Percentiles rank a stretch among this genome's conserved stretches.
phyloP scores from a whole-genome alignment of 92 coral and sea anemone genomes.

The Desmophyllum pertusum region DNA sequence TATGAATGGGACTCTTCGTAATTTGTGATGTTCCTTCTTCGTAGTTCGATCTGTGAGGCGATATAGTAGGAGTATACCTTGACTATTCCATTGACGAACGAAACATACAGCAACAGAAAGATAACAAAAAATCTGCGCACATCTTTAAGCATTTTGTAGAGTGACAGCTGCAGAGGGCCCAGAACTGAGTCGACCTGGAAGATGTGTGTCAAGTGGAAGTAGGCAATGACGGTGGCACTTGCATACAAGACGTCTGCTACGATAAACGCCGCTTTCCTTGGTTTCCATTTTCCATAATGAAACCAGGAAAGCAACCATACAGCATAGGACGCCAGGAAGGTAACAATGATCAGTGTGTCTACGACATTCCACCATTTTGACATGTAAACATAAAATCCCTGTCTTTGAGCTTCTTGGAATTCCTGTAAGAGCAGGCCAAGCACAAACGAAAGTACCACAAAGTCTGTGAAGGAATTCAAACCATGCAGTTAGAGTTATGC shows the following conservation, averaged over 20 bases:
- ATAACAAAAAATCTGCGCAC: constrained; percentile 45
- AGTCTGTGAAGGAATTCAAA: background rate
- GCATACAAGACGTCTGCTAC: constrained; percentile 22
- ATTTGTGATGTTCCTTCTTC: background rate
- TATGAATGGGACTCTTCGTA: constrained; percentile 29
- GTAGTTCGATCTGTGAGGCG: constrained; percentile 29
- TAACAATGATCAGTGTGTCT: constrained; percentile 1
- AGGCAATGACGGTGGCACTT: constrained; percentile 3
- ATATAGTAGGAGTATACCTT: constrained; percentile 57
- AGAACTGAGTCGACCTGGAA: constrained; percentile 34
- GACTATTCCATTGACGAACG: constrained; percentile 50
- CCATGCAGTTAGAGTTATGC: background rate
- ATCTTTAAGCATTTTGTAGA: constrained; percentile 60
- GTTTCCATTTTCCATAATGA: background rate
- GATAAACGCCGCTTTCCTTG: background rate
- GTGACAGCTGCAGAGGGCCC: constrained; percentile 57
- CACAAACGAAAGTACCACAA: background rate
- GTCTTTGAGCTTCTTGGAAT: background rate
- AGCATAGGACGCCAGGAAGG: background rate
- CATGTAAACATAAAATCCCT: constrained; percentile 22
- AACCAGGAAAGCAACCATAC: background rate
- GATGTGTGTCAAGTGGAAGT: constrained; percentile 30
- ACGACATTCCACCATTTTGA: constrained; percentile 43
- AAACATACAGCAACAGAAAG: constrained; percentile 37
- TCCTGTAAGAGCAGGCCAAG: constrained; percentile 9